These are phyloP conservation scores for Bettongia penicillata DNA, from an alignment of 2,113 vertebrate genomes.

Conservation along the genomic window DNA sequence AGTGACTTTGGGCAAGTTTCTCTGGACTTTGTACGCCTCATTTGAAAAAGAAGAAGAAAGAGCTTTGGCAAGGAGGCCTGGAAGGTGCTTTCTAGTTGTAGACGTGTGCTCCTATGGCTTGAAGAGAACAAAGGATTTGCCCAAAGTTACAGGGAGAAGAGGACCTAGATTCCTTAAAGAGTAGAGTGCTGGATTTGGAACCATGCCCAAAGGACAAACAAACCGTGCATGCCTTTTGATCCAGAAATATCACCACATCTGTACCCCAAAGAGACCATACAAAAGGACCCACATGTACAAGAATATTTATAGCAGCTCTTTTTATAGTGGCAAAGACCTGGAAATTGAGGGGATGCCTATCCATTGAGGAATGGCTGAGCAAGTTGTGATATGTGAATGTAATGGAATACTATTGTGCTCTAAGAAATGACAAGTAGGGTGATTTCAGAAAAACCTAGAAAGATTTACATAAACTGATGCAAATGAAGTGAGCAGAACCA, in stretches of 20 bases:
- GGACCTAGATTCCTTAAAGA: background rate
- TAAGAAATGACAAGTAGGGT: too few species aligned
- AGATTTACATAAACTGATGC: background rate
- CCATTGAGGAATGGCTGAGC: too few species aligned
- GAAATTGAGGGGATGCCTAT: background rate
- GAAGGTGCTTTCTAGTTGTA: background rate
- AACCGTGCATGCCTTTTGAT: background rate
- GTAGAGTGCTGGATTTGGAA: background rate
- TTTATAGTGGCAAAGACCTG: background rate
- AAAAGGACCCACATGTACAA: background rate
- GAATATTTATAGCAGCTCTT: background rate
- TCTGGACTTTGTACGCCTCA: background rate
- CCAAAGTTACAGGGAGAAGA: background rate
- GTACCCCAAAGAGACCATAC: background rate
- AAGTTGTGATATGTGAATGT: too few species aligned
- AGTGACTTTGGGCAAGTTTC: background rate
- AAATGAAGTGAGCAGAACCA: background rate
- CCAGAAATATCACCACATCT: background rate
- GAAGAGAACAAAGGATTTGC: background rate
- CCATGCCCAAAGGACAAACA: too few species aligned
- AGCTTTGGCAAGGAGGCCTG: background rate
- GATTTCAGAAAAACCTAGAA: too few species aligned
- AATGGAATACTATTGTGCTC: too few species aligned
- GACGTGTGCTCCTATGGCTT: background rate
- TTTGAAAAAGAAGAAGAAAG: background rate